Evolutionary conservation across 2,797 vertebrate species (phyloP).

Genomic region (Labeo calbasu): DNA sequence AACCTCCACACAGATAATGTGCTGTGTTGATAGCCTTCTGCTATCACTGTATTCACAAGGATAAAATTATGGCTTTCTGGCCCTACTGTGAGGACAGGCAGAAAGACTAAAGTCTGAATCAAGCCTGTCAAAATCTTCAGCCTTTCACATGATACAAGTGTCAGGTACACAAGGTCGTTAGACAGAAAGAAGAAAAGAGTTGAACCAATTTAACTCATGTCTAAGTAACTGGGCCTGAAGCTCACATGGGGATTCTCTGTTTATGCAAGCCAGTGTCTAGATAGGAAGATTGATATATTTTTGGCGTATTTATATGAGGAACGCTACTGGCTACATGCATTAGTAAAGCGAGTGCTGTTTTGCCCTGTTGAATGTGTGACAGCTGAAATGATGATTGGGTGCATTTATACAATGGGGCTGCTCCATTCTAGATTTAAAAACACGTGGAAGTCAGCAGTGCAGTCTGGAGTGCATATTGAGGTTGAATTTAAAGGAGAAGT

Average conservation of each 20-base stretch:
- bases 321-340: background rate
- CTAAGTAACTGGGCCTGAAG: conserved; percentile 24
- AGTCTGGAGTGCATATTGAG: background rate
- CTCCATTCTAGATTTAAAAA: background rate
- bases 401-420: background rate
- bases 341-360: background rate
- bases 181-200: background rate
- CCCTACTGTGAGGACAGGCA: conserved; percentile 31
- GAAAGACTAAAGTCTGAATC: conserved; percentile 33
- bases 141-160: conserved; percentile 20
- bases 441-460: background rate
- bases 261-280: background rate
- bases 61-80: conserved; percentile 21
- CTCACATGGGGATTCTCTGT: background rate
- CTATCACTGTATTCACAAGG: conserved; percentile 23
- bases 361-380: background rate
- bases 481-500: background rate
- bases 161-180: conserved; percentile 28
- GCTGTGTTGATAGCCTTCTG: conserved; percentile 48
- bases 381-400: background rate
- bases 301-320: background rate
- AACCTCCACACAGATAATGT: conserved; percentile 37
- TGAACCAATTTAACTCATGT: background rate
- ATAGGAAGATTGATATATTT: background rate
- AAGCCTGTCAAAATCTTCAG: conserved; percentile 36